Evolutionary conservation across 1,140 invertebrate species (phyloP).

Genomic region (Drosophila kepulauana): DNA sequence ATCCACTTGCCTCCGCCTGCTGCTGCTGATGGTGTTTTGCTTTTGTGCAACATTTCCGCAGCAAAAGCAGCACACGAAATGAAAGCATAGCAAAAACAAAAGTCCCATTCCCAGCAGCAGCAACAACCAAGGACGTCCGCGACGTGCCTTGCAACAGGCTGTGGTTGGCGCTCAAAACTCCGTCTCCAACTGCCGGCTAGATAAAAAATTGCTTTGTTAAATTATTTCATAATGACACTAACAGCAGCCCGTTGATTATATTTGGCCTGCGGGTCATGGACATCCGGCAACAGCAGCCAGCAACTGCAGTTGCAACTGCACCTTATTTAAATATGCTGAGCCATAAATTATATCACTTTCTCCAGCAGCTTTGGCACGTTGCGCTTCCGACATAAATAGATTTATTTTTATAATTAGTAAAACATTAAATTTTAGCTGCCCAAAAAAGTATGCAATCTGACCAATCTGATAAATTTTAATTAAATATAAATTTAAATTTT

Average conservation of each 20-base stretch:
- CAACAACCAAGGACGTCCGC: slow-evolving; percentile 50
- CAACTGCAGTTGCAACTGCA: slow-evolving; percentile 31
- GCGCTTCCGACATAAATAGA: slow-evolving; percentile 18
- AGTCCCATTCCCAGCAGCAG: slow-evolving; percentile 42
- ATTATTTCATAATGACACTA: slow-evolving; percentile 83
- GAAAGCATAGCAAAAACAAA: slow-evolving; percentile 73
- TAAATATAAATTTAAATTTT: no score
- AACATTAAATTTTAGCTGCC: neutral
- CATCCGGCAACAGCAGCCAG: slow-evolving; percentile 59
- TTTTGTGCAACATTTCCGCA: slow-evolving; percentile 69
- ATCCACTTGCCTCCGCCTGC: slow-evolving; percentile 13
- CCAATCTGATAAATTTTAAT: neutral
- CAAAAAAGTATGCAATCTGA: slow-evolving; percentile 2
- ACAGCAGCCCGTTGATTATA: slow-evolving; percentile 74
- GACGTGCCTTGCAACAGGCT: slow-evolving; percentile 59
- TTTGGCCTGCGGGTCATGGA: slow-evolving; percentile 76
- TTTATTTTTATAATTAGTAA: slow-evolving; percentile 11
- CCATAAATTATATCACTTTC: slow-evolving; percentile 61
- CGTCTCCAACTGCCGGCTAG: slow-evolving; percentile 34
- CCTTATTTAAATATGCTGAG: slow-evolving; percentile 52
- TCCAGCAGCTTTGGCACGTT: slow-evolving; percentile 29
- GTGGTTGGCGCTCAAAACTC: slow-evolving; percentile 20
- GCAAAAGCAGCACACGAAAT: slow-evolving; percentile 58
- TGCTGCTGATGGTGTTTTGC: slow-evolving; percentile 45
- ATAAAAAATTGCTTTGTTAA: slow-evolving; percentile 82